These are phyloP conservation scores for Glaucomys volans DNA, from an alignment of 2,113 vertebrate species.

Conservation along the genomic window DNA sequence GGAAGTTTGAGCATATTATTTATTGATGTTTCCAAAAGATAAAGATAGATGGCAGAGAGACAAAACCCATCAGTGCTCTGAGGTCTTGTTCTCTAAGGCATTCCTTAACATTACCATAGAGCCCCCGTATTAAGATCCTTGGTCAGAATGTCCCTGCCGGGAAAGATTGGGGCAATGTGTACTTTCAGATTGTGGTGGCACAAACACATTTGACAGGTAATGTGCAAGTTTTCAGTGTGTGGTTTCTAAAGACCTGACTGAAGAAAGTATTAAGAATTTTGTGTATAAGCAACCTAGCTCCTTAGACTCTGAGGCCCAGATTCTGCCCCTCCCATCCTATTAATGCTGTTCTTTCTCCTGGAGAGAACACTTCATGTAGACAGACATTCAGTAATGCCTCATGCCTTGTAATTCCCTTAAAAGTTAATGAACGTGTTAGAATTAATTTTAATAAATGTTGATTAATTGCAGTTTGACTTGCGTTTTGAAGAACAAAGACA, in stretches of 20 bases:
- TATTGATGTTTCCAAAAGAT: background rate
- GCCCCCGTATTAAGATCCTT: background rate
- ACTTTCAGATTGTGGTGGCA: background rate
- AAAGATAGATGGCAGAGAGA: background rate
- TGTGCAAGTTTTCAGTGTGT: background rate
- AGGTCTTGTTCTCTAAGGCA: background rate
- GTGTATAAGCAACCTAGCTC: background rate
- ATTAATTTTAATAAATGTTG: conserved; percentile 32
- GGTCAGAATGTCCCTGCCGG: background rate
- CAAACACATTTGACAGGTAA: background rate
- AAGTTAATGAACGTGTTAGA: conserved; percentile 11
- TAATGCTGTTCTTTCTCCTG: background rate
- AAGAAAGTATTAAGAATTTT: background rate
- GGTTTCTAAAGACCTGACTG: background rate
- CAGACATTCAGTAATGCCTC: background rate
- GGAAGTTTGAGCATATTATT: background rate
- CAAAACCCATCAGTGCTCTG: background rate
- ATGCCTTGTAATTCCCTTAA: background rate
- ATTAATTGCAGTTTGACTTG: background rate
- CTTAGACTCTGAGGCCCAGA: background rate
- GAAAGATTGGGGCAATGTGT: background rate
- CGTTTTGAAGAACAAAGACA: background rate
- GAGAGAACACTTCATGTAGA: background rate
- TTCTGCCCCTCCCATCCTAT: background rate
- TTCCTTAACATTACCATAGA: background rate